These are phyloP conservation scores for Standfussiana lucernea DNA, from an alignment of 2,888 invertebrate species.

Conservation along the genomic window DNA sequence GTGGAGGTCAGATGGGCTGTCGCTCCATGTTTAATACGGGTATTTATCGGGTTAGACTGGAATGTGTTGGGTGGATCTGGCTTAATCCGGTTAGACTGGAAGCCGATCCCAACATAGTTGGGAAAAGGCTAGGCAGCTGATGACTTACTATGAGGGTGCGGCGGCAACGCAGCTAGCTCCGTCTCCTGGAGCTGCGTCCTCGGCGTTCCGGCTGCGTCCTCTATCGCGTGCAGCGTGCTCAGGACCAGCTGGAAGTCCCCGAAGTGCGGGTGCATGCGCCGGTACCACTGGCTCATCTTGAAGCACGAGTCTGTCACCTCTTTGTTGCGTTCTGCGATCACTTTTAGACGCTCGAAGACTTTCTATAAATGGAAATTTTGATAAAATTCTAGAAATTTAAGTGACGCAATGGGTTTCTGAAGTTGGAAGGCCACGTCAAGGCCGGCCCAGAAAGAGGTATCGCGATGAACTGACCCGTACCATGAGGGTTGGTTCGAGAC, in stretches of 20 bases:
- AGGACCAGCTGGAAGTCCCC: slow-evolving; percentile 81
- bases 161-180: slow-evolving; percentile 60
- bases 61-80: not conserved
- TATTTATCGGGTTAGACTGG: not conserved
- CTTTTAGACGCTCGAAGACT: slow-evolving; percentile 73
- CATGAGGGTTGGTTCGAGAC: no score
- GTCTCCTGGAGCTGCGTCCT: slow-evolving; percentile 72
- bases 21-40: not conserved
- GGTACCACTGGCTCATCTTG: slow-evolving; percentile 72
- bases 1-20: not conserved
- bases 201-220: slow-evolving; percentile 73
- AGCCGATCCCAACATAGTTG: not conserved
- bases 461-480: no score
- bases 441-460: no score
- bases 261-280: slow-evolving; percentile 79
- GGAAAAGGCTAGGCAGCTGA: not conserved
- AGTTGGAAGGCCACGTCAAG: no score
- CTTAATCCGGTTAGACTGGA: not conserved
- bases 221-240: slow-evolving; percentile 73
- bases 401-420: no score
- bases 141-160: slow-evolving; percentile 53
- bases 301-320: slow-evolving; percentile 61
- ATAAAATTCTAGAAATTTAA: not conserved
- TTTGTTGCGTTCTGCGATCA: slow-evolving; percentile 52
- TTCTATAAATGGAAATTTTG: not conserved